Base-by-base conservation (phyloP, 1,140 invertebrate species). In the Marisa cornuarietis region DNA sequence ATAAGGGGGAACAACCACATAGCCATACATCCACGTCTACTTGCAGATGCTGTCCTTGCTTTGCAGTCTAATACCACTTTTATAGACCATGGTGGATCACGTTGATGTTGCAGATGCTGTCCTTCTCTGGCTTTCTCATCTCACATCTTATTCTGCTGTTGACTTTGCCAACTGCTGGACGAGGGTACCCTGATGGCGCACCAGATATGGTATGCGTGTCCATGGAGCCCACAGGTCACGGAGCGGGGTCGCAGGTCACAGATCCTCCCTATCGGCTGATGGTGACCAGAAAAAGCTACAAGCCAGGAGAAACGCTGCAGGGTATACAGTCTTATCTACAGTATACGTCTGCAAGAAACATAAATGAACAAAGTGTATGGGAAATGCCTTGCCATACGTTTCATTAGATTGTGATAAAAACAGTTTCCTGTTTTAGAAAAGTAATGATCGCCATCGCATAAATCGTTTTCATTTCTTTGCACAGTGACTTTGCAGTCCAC, bases 201-300 rank as follows among this genome's bases (percentile, higher is more conserved):
- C 83, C 83, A 0, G 77, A 81, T 61, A 42, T 81, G 58, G 80
- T 79, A n/a, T 83, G 83, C 72, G 51, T 49, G 9, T 58, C 78
- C 18, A 83, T 83, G 83, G 79, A 76, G 24, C 83, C 83, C 3
- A 75, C 79, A 3, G 83, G 83, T 22, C 83, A 83, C 68, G 42
- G 26, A 24, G 71, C 78, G 14, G 52, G 49, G 24, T 72, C 78
- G 8, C 79, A 78, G 49, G 26, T 49, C 22, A 62, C 80, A 66
- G n/a, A 52, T 24, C 79, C 83, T 1, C 83, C 83, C 7, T 83
- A 82, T 71, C 78, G 61, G 49, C 82, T 83, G 14, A 63, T 69
- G 11, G 71, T 78, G 5, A 24, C 69, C 1, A 79, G 78, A 66
- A 78, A 66, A 61, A 76, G 69, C 11, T 83, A 83, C 71, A 76